Percentiles rank a stretch among this genome's conserved stretches.
phyloP scores from a whole-genome alignment of 2,797 vertebrate genomes.

The Protonibea diacanthus region DNA sequence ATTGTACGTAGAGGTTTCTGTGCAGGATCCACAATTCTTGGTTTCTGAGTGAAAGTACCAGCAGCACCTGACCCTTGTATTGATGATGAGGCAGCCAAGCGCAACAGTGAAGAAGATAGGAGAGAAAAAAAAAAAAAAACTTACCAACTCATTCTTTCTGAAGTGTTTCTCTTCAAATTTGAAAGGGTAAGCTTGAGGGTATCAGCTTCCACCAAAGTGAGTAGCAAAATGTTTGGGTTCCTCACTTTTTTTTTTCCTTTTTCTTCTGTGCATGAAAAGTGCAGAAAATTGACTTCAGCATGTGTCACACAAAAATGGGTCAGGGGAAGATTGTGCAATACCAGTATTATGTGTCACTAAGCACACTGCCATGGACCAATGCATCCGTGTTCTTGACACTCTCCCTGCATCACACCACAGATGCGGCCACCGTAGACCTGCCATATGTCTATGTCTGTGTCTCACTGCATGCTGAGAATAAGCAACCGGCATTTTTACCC shows the following conservation, averaged over 20 bases:
- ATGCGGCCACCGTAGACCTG: conserved; percentile 45
- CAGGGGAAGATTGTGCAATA: conserved; percentile 66
- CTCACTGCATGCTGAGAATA: conserved; percentile 42
- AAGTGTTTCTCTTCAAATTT: conserved; percentile 63
- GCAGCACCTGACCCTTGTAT: conserved; percentile 61
- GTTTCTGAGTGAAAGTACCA: conserved; percentile 45
- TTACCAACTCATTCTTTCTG: conserved; percentile 40
- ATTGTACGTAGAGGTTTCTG: conserved; percentile 22
- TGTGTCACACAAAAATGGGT: conserved; percentile 68
- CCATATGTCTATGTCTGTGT: conserved; percentile 58
- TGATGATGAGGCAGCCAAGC: conserved; percentile 61
- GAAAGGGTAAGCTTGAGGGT: conserved; percentile 55
- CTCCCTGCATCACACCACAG: conserved; percentile 49
- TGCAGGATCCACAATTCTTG: conserved; percentile 35
- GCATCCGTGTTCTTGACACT: conserved; percentile 61
- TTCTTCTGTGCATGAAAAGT: conserved; percentile 57
- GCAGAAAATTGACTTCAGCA: conserved; percentile 59
- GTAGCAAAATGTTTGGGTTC: conserved; percentile 41
- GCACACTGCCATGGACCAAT: conserved; percentile 60
- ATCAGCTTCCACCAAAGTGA: conserved; percentile 49
- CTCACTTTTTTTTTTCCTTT: conserved; percentile 26
- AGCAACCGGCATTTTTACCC: conserved; percentile 26
- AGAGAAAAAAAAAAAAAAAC: conserved; percentile 29
- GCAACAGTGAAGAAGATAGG: conserved; percentile 43
- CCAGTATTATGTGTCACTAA: conserved; percentile 69